Evolutionary conservation across 1,140 invertebrate species (phyloP).

Genomic region (Aphelinus atriplicis): DNA sequence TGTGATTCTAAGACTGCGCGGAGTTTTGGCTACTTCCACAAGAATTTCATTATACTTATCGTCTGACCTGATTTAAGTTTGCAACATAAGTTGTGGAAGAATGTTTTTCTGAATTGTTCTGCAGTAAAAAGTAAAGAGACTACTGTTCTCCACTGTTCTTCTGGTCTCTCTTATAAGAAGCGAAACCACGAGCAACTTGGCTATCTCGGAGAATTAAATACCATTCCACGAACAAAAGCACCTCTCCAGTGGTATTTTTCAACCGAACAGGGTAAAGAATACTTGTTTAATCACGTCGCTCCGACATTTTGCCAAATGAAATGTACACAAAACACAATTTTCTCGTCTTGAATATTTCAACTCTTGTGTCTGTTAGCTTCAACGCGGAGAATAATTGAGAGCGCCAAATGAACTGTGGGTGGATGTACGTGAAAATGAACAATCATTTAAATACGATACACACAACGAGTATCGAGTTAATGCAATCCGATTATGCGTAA

Average conservation of each 20-base stretch:
- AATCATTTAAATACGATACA: background rate
- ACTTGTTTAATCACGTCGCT: no score
- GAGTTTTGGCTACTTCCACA: background rate
- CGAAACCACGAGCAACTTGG: background rate
- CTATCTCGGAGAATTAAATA: background rate
- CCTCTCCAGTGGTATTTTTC: no score
- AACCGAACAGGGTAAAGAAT: no score
- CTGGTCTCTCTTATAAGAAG: background rate
- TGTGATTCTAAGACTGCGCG: background rate
- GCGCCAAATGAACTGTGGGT: no score
- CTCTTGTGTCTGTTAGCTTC: no score
- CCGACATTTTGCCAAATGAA: no score
- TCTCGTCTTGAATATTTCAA: no score
- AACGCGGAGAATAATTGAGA: no score
- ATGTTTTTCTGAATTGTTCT: slow-evolving; percentile 3
- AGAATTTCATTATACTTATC: slow-evolving; percentile 2
- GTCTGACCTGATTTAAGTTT: slow-evolving; percentile 16
- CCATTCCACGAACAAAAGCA: background rate
- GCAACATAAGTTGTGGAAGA: slow-evolving; percentile 3
- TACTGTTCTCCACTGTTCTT: background rate
- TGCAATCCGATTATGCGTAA: no score
- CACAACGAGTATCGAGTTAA: background rate
- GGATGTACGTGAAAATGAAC: no score
- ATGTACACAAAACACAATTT: no score
- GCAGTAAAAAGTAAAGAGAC: slow-evolving; percentile 17